Evolutionary conservation across 2,888 invertebrate species (phyloP).

Genomic region (Deilephila elpenor): DNA sequence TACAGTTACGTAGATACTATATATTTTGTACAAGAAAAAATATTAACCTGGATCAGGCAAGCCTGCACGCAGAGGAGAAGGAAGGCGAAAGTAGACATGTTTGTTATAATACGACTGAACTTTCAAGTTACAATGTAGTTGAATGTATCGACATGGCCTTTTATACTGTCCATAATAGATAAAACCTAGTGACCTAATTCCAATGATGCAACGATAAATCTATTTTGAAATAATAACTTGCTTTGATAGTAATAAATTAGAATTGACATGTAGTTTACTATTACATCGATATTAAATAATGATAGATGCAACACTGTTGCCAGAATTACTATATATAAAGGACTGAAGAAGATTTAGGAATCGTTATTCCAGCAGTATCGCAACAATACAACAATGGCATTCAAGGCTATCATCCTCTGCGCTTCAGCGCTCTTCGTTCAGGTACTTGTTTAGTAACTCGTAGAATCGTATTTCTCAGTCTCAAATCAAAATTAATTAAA

Average conservation of each 20-base stretch:
- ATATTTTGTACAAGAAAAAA: no score
- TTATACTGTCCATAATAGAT: background rate
- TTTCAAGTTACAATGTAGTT: background rate
- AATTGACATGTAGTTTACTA: background rate
- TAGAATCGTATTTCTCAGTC: no score
- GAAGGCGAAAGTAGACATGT: slow-evolving; percentile 48
- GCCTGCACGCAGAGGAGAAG: slow-evolving; percentile 50
- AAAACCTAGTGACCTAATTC: slow-evolving; percentile 7
- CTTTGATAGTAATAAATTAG: background rate
- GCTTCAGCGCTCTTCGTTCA: slow-evolving; percentile 31
- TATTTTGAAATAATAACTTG: background rate
- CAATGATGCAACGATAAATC: background rate
- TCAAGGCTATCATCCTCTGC: slow-evolving; percentile 18
- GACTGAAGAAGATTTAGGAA: no score
- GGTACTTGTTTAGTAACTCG: background rate
- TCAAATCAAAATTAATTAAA: no score
- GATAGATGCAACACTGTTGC: no score
- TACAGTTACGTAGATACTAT: no score
- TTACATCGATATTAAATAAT: background rate
- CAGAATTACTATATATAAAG: background rate
- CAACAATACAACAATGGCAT: slow-evolving; percentile 5
- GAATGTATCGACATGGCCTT: background rate
- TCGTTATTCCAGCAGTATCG: slow-evolving; percentile 10
- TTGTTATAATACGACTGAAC: slow-evolving; percentile 22
- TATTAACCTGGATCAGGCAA: slow-evolving; percentile 52